Evolutionary conservation across 1,140 invertebrate species (phyloP).

Genomic region (Lordiphosa collinella): DNA sequence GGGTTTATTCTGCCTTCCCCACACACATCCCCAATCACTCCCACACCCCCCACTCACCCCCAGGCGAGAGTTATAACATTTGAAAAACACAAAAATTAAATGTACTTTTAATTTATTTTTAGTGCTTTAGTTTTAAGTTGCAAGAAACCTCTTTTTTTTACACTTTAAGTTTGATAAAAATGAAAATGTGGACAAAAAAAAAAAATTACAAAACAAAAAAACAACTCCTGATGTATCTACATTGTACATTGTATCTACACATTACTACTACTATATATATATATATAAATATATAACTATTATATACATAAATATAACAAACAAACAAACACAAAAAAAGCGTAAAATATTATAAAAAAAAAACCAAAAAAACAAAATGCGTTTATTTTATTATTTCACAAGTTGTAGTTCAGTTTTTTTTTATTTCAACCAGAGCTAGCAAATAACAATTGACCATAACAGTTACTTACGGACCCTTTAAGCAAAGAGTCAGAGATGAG

Average conservation of each 20-base stretch:
- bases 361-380: conserved; percentile 41
- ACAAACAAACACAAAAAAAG: conserved; percentile 51
- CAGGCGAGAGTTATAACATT: neutral
- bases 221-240: conserved; percentile 43
- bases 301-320: conserved; percentile 60
- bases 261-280: conserved; percentile 56
- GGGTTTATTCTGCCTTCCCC: neutral
- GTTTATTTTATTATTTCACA: conserved; percentile 22
- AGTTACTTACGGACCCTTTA: no score
- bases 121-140: conserved; percentile 26
- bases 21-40: neutral
- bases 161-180: no score
- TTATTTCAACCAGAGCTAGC: no score
- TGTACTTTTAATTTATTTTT: conserved; percentile 21
- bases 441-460: no score
- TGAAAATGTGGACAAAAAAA: conserved; percentile 43
- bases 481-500: no score
- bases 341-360: conserved; percentile 75
- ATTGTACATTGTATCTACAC: conserved; percentile 71
- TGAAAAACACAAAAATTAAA: neutral
- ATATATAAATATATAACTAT: conserved; percentile 48
- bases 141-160: no score
- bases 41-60: neutral
- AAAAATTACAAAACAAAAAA: conserved; percentile 22
- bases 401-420: no score